phyloP scores from a whole-genome alignment of 1,140 invertebrate species.

The Goniozus legneri region DNA sequence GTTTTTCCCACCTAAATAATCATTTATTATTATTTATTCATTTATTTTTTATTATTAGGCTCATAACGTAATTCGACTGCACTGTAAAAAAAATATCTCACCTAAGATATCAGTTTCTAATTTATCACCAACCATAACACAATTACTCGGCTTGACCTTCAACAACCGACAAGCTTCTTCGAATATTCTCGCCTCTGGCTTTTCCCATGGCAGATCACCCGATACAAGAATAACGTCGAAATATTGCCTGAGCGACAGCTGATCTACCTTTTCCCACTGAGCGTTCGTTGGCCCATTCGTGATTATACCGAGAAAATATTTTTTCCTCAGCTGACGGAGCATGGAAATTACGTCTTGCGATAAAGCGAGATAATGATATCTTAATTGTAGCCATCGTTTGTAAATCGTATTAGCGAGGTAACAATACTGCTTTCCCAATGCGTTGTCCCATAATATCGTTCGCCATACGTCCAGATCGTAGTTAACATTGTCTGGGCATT shows the following conservation, averaged over 20 bases:
- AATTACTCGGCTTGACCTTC: slow-evolving; percentile 66
- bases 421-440: slow-evolving; percentile 69
- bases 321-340: slow-evolving; percentile 63
- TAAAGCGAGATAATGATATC: slow-evolving; percentile 69
- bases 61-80: background rate
- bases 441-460: slow-evolving; percentile 69
- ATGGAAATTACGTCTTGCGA: slow-evolving; percentile 63
- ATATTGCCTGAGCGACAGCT: slow-evolving; percentile 63
- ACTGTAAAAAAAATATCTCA: slow-evolving; percentile 11
- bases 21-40: slow-evolving; percentile 1
- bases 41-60: background rate
- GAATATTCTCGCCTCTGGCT: slow-evolving; percentile 76
- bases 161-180: slow-evolving; percentile 71
- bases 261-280: slow-evolving; percentile 81
- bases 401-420: slow-evolving; percentile 70
- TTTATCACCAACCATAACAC: slow-evolving; percentile 84
- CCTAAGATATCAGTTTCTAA: slow-evolving; percentile 76
- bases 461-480: slow-evolving; percentile 73
- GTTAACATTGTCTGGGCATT: slow-evolving; percentile 71
- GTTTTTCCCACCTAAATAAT: slow-evolving; percentile 64
- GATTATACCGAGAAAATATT: slow-evolving; percentile 73
- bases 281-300: slow-evolving; percentile 80
- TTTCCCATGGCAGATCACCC: slow-evolving; percentile 79
- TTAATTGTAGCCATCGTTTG: slow-evolving; percentile 69
- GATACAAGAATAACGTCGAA: slow-evolving; percentile 79